A percentile compares a stretch with the other conserved stretches of the same genome.
Evolutionary conservation across 2,888 invertebrate species (phyloP).

Genomic region (Drosophila fulvimacula): DNA sequence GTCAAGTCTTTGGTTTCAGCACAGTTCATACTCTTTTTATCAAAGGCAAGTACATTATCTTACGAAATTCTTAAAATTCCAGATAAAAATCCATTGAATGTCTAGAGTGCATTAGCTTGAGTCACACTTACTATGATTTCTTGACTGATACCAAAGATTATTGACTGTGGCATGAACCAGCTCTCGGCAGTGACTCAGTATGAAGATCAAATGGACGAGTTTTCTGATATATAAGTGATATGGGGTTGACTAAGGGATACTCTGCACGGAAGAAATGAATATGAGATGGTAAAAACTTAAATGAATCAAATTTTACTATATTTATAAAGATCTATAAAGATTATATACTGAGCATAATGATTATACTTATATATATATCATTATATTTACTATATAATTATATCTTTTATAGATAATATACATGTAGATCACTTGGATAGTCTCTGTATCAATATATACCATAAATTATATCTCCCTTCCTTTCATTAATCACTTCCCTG

Average conservation of each 20-base stretch:
- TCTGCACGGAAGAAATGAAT: background rate
- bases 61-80: background rate
- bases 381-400: too few species aligned
- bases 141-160: constrained; percentile 3
- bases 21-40: background rate
- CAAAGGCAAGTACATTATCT: background rate
- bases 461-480: too few species aligned
- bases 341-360: too few species aligned
- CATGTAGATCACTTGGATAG: too few species aligned
- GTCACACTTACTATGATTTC: constrained; percentile 6
- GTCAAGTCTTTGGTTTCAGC: background rate
- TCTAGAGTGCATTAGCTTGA: constrained; percentile 1
- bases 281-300: too few species aligned
- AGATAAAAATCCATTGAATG: background rate
- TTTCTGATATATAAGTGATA: background rate
- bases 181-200: background rate
- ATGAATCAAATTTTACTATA: too few species aligned
- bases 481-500: too few species aligned
- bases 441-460: too few species aligned
- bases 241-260: background rate
- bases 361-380: too few species aligned
- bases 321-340: too few species aligned
- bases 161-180: background rate
- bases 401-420: too few species aligned
- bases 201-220: background rate